Evolutionary conservation across 2,113 vertebrate species (phyloP), one percentile per base, ranked within the genome.

Genomic region (Quiscalus mexicanus): DNA sequence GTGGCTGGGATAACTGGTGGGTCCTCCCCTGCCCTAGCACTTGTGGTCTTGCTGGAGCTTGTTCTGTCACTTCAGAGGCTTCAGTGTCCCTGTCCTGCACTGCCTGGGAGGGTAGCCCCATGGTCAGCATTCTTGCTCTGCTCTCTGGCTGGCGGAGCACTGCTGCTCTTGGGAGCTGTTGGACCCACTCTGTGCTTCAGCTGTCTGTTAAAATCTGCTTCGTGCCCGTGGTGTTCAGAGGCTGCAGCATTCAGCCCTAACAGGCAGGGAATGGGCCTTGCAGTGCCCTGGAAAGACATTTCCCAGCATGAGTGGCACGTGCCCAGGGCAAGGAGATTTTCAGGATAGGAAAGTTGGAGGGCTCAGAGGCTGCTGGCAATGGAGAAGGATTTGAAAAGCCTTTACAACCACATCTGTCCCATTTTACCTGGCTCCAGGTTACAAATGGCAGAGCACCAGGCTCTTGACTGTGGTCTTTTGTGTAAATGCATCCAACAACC

Each of bases 361-460:
- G 17, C 23, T 81, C 2, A 2, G 69, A 62, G 27, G 37, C 62
- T 45, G 28, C 33, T 12, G 4, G 47, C 0, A 0, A 1, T 24
- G 27, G 12, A 13, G n/a, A 16, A 65, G 37, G 39, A 13, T 47
- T 58, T 58, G 20, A 37, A 31, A 3, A 21, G 17, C 23, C 16
- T 84, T 68, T 53, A 24, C 14, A 37, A 1, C 5, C 24, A 25
- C 13, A 17, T 18, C 6, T 5, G 6, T 67, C 41, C 30, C 12
- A 19, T 37, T n/a, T 33, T 33, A 6, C 9, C 35, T 12, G 27
- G 13, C 22, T 31, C 19, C 21, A 23, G n/a, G 23, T 39, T 35
- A 28, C 28, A 69, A 16, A 5, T 31, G 19, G 1, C 31, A 53
- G 49, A 67, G 53, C 35, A 55, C 25, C 19, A 35, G 52, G 12